These are phyloP conservation scores for Anisognathus igniventris DNA, from an alignment of 2,797 vertebrate species.

Conservation along the genomic window DNA sequence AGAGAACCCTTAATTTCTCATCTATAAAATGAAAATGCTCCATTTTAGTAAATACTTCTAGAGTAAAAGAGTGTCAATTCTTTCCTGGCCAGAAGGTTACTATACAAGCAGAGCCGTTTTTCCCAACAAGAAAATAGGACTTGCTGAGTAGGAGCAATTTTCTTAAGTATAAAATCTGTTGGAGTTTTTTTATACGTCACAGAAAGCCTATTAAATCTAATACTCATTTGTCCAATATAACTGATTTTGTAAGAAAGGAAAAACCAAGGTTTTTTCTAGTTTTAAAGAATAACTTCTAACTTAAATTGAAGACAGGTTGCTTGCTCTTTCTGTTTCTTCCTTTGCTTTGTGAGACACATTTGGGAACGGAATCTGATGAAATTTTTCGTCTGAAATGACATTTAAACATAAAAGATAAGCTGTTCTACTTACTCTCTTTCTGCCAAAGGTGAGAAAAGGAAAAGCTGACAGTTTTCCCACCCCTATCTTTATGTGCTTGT, in stretches of 20 bases:
- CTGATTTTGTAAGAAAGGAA: not conserved
- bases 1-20: not conserved
- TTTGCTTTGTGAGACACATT: not conserved
- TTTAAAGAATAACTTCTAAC: not conserved
- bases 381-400: not conserved
- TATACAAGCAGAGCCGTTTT: not conserved
- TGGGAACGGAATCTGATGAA: not conserved
- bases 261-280: not conserved
- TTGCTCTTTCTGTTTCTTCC: not conserved
- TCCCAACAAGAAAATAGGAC: not conserved
- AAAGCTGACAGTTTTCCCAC: constrained; percentile 20
- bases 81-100: not conserved
- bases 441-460: not conserved
- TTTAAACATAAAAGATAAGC: not conserved
- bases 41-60: not conserved
- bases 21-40: not conserved
- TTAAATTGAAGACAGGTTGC: not conserved
- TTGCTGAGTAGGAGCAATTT: not conserved
- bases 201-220: not conserved
- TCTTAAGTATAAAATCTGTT: not conserved
- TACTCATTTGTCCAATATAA: not conserved
- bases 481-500: not conserved
- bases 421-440: not conserved
- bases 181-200: not conserved
- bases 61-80: not conserved